Evolutionary conservation across 2,797 vertebrate species (phyloP), one percentile per base, ranked within the genome.

Genomic region (Euphonia xanthogaster): DNA sequence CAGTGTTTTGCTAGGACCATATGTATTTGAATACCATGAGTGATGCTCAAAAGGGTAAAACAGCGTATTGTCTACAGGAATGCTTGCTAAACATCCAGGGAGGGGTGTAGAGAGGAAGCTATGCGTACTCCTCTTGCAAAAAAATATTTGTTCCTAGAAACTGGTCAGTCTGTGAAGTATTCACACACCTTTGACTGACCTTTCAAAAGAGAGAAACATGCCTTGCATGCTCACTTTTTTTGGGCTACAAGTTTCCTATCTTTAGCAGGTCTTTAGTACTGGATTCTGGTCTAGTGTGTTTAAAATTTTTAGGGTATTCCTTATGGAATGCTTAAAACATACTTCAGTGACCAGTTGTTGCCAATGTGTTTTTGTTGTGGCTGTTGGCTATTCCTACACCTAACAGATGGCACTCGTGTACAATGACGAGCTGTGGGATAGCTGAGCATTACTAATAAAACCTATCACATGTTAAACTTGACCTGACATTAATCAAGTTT

Each of bases 401-500:
- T 93, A 95, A 94, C 97, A 97, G 97, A 97, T 97, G 96, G 97
- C 78, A 54, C 83, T 96, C 7, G 19, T 84, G 82, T 94, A 73
- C 93, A 88, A 61, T 96, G 96, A 96, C 94, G 96, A 92, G 94
- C 93, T 95, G 95, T 97, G 94, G 95, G 95, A 95, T 96, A 97
- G 96, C 92, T 16, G 14, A 96, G 94, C 94, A 97, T 96, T 97
- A 93, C 96, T 97, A 97, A 97, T 97, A 96, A 96, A 97, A 90
- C 91, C 90, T 96, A 95, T 97, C 94, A 91, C 95, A 94, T 97
- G 94, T 95, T 97, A 96, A 96, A 96, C 96, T 96, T 97, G 97
- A 97, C 97, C 96, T 97, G 97, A 96, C 96, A 96, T 97, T 97
- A 97, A 97, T 97, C 96, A 97, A 95, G 92, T 97, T 97, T 96